A percentile compares a stretch with the other conserved stretches of the same genome.
These are phyloP conservation scores for Cyanoliseus patagonus DNA, from an alignment of 2,113 vertebrate species.

Conservation along the genomic window DNA sequence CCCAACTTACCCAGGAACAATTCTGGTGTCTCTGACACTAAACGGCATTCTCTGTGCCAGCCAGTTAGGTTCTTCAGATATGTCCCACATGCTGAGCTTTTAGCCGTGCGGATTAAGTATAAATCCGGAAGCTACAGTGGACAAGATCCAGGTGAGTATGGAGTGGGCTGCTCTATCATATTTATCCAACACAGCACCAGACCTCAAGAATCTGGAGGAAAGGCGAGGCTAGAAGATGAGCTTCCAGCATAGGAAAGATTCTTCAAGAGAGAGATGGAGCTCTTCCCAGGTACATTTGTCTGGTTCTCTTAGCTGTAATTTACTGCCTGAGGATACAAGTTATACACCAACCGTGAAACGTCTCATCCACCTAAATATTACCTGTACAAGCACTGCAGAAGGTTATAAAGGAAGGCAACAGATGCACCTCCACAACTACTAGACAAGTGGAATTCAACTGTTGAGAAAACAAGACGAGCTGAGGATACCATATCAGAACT, in stretches of 20 bases:
- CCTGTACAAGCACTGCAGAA: neutral
- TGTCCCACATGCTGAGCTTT: fast-evolving
- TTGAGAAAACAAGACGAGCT: neutral
- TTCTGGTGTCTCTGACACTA: neutral
- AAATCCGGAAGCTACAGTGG: neutral
- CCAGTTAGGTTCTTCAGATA: neutral
- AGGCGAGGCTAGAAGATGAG: neutral
- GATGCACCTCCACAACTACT: neutral
- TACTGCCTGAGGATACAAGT: neutral
- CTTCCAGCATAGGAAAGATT: neutral
- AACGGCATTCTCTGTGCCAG: neutral
- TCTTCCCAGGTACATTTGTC: fast-evolving
- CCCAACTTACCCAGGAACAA: neutral
- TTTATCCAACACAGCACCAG: neutral
- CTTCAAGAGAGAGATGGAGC: neutral
- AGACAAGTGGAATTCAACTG: neutral
- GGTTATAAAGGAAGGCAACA: neutral
- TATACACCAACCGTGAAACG: neutral
- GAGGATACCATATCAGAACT: neutral
- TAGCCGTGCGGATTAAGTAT: neutral
- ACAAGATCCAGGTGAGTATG: neutral
- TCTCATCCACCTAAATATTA: neutral
- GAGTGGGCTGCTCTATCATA: neutral
- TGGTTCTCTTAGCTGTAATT: neutral
- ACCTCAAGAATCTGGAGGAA: neutral